Evolutionary conservation across 2,797 vertebrate genomes (phyloP).

Genomic region (Steatocranus sp.): DNA sequence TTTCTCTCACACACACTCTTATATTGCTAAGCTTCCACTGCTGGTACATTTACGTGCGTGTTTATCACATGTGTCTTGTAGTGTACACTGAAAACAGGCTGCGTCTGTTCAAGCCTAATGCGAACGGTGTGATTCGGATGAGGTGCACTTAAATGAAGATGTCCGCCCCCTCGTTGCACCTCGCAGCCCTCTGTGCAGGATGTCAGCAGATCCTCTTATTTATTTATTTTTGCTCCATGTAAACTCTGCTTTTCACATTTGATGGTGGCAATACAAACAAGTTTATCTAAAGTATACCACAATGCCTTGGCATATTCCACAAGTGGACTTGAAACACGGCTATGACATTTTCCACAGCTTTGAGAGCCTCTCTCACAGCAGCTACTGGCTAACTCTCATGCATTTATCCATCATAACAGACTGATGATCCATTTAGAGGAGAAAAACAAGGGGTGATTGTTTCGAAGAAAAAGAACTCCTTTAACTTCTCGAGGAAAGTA

Average conservation of each 20-base stretch:
- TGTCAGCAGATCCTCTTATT: not conserved
- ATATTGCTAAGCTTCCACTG: not conserved
- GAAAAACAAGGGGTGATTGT: constrained; percentile 23
- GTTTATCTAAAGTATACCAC: not conserved
- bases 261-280: not conserved
- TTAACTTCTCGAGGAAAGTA: not conserved
- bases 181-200: not conserved
- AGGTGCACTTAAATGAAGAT: not conserved
- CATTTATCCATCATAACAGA: not conserved
- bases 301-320: not conserved
- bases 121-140: constrained; percentile 31
- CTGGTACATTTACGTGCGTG: not conserved
- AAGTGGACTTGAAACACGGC: not conserved
- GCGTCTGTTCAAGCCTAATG: constrained; percentile 36
- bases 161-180: not conserved
- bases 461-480: not conserved
- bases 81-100: not conserved
- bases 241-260: not conserved
- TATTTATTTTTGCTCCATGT: not conserved
- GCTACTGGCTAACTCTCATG: not conserved
- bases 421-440: not conserved
- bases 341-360: not conserved
- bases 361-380: not conserved
- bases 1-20: not conserved
- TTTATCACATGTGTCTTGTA: not conserved